A percentile compares a stretch with the other conserved stretches of the same genome.
Conservation (phyloP, 2,113 vertebrate genomes). For the Nothoprocta pentlandii region DNA sequence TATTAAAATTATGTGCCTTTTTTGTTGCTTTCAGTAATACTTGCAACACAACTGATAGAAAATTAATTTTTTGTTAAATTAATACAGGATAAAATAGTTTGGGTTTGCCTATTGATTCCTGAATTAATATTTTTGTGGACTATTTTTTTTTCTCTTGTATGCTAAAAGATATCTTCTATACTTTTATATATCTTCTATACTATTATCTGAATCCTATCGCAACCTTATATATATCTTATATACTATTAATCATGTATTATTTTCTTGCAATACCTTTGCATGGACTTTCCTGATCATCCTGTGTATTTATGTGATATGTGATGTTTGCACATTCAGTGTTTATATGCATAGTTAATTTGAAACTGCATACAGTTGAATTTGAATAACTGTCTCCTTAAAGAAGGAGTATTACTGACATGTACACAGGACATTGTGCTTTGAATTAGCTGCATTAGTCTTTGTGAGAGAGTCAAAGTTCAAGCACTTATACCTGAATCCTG, state of each 20-base stretch:
- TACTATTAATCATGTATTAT: not conserved
- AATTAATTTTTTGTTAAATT: conserved; percentile 42
- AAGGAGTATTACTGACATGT: not conserved
- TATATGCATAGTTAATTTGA: conserved; percentile 23
- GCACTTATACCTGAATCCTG: not conserved
- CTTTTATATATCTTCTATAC: no score
- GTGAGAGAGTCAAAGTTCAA: not conserved
- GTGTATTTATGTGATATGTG: conserved; percentile 7
- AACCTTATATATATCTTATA: not conserved
- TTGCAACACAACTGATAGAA: conserved; percentile 22
- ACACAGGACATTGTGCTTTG: not conserved
- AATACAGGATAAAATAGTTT: conserved; percentile 21
- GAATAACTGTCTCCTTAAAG: not conserved
- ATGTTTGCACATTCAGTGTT: conserved; percentile 20
- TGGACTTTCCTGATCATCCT: conserved; percentile 25
- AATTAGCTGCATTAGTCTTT: not conserved
- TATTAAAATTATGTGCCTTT: conserved; percentile 73
- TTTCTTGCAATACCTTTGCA: conserved; percentile 12
- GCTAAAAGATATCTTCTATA: not conserved
- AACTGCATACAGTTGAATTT: not conserved
- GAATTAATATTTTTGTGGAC: conserved; percentile 44
- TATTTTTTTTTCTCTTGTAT: conserved; percentile 12
- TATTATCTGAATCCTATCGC: no score
- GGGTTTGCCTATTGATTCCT: conserved; percentile 31
- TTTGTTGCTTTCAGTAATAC: conserved; percentile 3